These are phyloP conservation scores for Lydus trimaculatus DNA, from an alignment of 2,888 invertebrate species.

Conservation along the genomic window DNA sequence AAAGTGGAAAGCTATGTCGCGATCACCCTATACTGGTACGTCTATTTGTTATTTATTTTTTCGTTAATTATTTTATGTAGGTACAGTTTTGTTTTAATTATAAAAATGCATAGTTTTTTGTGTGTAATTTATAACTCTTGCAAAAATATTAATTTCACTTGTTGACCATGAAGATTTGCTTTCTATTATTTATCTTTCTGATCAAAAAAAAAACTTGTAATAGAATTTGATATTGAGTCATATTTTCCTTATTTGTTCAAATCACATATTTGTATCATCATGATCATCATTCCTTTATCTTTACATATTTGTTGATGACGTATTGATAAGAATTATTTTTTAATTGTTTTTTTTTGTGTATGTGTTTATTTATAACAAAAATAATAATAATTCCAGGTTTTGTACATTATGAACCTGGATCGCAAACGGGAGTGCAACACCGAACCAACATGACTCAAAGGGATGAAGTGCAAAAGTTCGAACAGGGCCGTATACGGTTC, in stretches of 20 bases:
- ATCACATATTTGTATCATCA: background rate
- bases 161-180: constrained; percentile 6
- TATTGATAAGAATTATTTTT: background rate
- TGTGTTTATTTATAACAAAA: too few relatives aligned
- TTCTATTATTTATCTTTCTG: background rate
- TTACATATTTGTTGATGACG: background rate
- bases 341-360: background rate
- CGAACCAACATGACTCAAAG: constrained; percentile 88
- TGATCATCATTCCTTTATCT: background rate
- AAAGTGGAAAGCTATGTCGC: background rate
- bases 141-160: constrained; percentile 6
- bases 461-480: constrained; percentile 92
- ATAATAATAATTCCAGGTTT: too few relatives aligned
- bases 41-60: background rate
- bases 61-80: too few relatives aligned
- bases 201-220: background rate
- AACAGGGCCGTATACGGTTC: constrained; percentile 95
- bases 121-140: background rate
- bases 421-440: constrained; percentile 65
- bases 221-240: background rate
- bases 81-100: background rate
- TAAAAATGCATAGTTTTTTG: background rate
- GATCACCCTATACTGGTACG: background rate
- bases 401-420: constrained; percentile 57
- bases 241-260: background rate